Conservation (phyloP, 2,888 invertebrate genomes). For the Octonoba sinensis region DNA sequence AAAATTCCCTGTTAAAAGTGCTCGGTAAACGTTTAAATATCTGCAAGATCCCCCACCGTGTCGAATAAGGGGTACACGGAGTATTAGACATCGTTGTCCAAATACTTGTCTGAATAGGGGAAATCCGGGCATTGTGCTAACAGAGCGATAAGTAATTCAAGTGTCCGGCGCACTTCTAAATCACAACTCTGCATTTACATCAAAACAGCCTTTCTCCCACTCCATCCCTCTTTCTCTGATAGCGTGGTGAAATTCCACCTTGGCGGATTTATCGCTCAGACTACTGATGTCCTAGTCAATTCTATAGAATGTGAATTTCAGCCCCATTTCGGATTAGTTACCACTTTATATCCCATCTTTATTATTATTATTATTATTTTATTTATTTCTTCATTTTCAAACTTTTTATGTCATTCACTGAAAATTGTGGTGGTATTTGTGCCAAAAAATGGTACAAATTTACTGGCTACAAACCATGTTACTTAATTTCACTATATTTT, state of each 20-base stretch:
- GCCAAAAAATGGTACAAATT: no score
- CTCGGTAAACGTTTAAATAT: background rate
- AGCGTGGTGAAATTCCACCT: background rate
- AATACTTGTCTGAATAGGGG: constrained; percentile 52
- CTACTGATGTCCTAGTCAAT: no score
- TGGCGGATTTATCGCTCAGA: constrained; percentile 33
- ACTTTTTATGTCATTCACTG: no score
- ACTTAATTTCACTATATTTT: no score
- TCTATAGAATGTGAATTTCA: no score
- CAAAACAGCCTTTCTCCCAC: constrained; percentile 37
- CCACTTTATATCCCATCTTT: no score
- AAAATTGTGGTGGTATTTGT: no score
- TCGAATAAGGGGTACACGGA: background rate
- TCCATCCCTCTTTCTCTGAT: constrained; percentile 8
- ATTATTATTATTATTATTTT: no score
- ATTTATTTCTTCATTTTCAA: no score
- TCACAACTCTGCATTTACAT: constrained; percentile 62
- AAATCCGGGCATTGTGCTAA: constrained; percentile 62
- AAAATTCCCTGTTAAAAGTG: no score
- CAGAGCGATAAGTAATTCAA: constrained; percentile 63
- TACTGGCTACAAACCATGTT: no score
- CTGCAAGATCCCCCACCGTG: constrained; percentile 2
- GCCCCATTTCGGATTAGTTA: no score
- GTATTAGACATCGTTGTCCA: constrained; percentile 61
- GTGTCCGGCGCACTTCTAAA: constrained; percentile 59